Evolutionary conservation across 2,797 vertebrate species (phyloP).

Genomic region (Silurus lanzhouensis): DNA sequence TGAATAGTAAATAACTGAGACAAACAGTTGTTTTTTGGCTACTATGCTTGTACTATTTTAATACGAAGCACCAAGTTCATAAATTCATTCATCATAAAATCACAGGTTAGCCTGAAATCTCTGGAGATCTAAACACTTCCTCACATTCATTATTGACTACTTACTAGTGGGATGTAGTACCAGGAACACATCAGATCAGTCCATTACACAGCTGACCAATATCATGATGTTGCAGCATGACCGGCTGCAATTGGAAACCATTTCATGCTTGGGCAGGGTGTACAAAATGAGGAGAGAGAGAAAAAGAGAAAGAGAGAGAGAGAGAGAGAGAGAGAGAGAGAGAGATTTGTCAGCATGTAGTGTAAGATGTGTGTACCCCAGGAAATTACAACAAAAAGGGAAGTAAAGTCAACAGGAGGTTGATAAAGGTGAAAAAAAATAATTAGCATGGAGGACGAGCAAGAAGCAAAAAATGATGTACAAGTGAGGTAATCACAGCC

Average conservation of each 20-base stretch:
- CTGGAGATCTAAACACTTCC: not conserved
- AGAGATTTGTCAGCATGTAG: not conserved
- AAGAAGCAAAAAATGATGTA: not conserved
- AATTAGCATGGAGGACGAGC: not conserved
- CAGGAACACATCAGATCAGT: constrained; percentile 13
- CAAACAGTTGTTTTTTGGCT: not conserved
- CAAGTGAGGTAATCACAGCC: not conserved
- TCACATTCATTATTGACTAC: constrained; percentile 11
- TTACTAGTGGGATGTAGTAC: constrained; percentile 17
- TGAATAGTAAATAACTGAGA: not conserved
- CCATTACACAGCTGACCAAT: constrained; percentile 42
- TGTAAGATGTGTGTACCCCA: constrained; percentile 1
- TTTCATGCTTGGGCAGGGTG: constrained; percentile 43
- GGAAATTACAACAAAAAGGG: constrained; percentile 21
- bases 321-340: constrained; percentile 8
- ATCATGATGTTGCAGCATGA: constrained; percentile 32
- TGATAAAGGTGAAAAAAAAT: not conserved
- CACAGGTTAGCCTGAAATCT: not conserved
- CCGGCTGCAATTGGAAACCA: constrained; percentile 33
- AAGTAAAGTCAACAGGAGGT: constrained; percentile 19
- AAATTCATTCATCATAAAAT: not conserved
- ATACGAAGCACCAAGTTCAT: not conserved
- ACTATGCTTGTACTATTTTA: too few species aligned
- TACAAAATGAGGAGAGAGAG: constrained; percentile 17
- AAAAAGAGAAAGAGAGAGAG: not conserved